These are phyloP conservation scores for Heliconius sara DNA, from an alignment of 2,888 invertebrate genomes.

Conservation along the genomic window DNA sequence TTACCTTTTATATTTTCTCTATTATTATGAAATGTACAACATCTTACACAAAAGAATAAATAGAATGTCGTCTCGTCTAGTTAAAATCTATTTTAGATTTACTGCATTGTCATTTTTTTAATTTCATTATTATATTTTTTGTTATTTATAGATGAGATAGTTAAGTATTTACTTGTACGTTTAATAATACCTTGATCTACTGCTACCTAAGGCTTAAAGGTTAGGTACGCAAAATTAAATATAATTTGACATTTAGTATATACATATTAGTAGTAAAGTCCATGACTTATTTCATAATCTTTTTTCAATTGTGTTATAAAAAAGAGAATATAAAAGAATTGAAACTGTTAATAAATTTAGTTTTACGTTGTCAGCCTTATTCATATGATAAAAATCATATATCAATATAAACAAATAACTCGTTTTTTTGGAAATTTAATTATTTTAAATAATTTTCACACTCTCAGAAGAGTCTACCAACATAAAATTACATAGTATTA, in stretches of 20 bases:
- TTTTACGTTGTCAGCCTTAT: no score
- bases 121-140: background rate
- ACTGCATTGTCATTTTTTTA: no score
- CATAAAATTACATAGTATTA: background rate
- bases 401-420: no score
- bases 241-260: background rate
- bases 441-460: background rate
- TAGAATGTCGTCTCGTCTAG: no score
- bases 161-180: background rate
- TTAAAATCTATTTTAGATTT: no score
- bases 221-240: constrained; percentile 3
- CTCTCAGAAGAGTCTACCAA: background rate
- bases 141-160: background rate
- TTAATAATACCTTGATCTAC: background rate
- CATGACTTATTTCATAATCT: background rate
- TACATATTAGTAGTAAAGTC: background rate
- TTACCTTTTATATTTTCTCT: background rate
- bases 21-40: background rate
- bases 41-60: background rate
- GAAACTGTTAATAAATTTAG: no score
- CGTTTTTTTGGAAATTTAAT: no score
- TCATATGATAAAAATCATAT: no score
- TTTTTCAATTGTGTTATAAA: background rate
- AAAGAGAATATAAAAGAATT: background rate
- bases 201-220: background rate